Base-by-base conservation (phyloP, 1,140 invertebrate species). In the Brachionus rubens region DNA sequence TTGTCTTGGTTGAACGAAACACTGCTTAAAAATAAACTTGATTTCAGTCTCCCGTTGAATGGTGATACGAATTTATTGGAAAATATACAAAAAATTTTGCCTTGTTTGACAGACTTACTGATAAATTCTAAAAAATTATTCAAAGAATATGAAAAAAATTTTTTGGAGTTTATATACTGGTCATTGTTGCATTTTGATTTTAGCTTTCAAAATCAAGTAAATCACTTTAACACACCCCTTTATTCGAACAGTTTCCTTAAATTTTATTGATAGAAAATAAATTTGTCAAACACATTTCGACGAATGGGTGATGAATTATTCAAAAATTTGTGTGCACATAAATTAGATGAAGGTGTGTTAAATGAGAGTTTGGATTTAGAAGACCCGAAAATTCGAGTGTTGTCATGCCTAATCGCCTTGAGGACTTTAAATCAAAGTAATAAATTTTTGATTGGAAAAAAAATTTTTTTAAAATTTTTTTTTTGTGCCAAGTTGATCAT, bases 111-210 rank as follows among this genome's bases (percentile, higher is more conserved):
- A 40, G 77, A 78, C 12, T 76, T 82, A 16, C 81, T 83, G 14
- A 82, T 83, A 12, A 80, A 83, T 68, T 76, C 82, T 33, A 79
- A 79, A 47, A 81, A 83, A 40, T 79, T 79, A 54, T 78, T 79
- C 16, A 67, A 77, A 16, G 72, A 80, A 62, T 78, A 80, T 62
- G 50, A 79, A 3, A 79, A 78, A 41, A 76, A 81, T 26, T 80
- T 76, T 78, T 78, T 83, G 0, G 82, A 84, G 78, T 84, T 84
- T 77, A 82, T 83, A 12, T 83, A 84, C 78, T 83, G 82, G 82
- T 80, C 82, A 7, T 70, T 83, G 0, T 76, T 83, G 9, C 80
- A 82, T 77, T 76, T 83, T 9, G 83, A 84, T 75, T 79, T 80
- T 33, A 68, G 72, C 28, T 75, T 77, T 77, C 46, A 79, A 77